Evolutionary conservation across 2,797 vertebrate genomes (phyloP).

Genomic region (Hephaestus fuliginosus): DNA sequence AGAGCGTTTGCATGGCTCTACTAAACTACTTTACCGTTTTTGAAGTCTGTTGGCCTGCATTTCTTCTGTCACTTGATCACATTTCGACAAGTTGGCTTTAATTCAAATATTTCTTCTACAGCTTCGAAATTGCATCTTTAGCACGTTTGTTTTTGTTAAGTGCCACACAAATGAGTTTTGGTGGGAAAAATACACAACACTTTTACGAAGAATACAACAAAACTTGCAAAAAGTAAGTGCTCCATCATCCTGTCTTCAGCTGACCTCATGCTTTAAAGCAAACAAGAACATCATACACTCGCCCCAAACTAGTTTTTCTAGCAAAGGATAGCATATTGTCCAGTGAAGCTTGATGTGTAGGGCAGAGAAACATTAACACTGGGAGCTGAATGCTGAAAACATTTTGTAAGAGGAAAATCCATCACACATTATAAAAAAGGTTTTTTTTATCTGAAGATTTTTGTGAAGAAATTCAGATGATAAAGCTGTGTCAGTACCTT

Average conservation of each 20-base stretch:
- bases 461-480: background rate
- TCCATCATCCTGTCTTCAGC: constrained; percentile 2
- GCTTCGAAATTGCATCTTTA: background rate
- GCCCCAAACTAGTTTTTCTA: background rate
- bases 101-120: background rate
- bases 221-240: constrained; percentile 20
- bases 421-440: background rate
- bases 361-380: background rate
- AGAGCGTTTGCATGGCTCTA: background rate
- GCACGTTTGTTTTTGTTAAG: too few species aligned
- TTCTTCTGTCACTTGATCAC: background rate
- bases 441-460: background rate
- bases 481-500: background rate
- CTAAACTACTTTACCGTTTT: background rate
- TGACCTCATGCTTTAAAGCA: background rate
- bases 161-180: too few species aligned
- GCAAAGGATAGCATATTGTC: background rate
- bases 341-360: background rate
- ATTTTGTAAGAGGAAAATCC: background rate
- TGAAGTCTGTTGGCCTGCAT: background rate
- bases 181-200: background rate
- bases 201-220: background rate
- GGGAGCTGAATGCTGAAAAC: background rate
- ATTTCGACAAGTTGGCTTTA: background rate
- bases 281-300: constrained; percentile 23